Conservation (phyloP, 2,797 vertebrate species). For the Clarias laeviceps region DNA sequence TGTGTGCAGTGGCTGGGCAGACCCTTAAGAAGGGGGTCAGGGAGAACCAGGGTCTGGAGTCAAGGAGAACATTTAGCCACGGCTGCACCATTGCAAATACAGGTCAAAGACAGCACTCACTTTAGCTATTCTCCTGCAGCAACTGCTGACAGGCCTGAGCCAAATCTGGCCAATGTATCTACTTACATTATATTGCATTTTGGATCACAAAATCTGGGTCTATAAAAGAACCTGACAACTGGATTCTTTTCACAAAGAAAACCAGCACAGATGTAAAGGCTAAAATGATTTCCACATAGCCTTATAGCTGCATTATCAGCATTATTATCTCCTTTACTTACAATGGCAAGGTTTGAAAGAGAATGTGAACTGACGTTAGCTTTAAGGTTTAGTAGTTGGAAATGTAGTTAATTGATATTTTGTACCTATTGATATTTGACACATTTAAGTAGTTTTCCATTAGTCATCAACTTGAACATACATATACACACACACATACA, state of each 20-base stretch:
- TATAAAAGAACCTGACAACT: not conserved
- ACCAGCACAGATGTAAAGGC: too few species aligned
- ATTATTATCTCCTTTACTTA: not conserved
- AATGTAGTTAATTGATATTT: not conserved
- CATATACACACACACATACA: too few species aligned
- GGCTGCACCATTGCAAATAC: conserved; percentile 35
- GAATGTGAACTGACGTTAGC: not conserved
- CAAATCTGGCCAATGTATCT: conserved; percentile 1
- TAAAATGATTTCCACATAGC: not conserved
- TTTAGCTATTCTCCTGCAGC: conserved; percentile 24
- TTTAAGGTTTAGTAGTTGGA: not conserved
- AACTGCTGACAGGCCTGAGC: conserved; percentile 13
- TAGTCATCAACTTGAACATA: too few species aligned
- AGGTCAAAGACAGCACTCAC: conserved; percentile 15
- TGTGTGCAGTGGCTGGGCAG: conserved; percentile 52
- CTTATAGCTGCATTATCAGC: not conserved
- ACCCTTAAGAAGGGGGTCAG: conserved; percentile 51
- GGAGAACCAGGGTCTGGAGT: conserved; percentile 41
- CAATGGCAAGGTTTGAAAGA: not conserved
- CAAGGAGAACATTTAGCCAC: conserved; percentile 53
- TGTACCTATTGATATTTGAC: not conserved
- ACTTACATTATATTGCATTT: not conserved
- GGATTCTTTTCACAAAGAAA: not conserved
- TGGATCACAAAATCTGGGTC: not conserved
- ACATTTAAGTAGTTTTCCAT: not conserved